Percentiles rank a stretch among this genome's conserved stretches.
phyloP scores from a whole-genome alignment of 2,797 vertebrate species.

The Sebastes itinus region DNA sequence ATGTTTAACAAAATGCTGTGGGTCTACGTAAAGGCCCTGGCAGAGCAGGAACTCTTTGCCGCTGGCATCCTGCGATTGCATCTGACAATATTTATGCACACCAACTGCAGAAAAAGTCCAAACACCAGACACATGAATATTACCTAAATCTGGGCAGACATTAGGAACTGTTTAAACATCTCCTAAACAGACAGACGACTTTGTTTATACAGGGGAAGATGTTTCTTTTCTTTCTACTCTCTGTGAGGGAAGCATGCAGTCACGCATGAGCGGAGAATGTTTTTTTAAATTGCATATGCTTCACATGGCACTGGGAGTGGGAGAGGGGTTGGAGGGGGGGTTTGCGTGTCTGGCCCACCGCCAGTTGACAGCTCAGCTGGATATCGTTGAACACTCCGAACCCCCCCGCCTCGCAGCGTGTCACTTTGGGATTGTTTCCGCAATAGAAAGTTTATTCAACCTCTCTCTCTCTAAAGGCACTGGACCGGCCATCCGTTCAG shows the following conservation, averaged over 20 bases:
- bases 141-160: constrained; percentile 71
- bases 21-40: constrained; percentile 18
- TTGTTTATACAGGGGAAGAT: constrained; percentile 77
- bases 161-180: constrained; percentile 77
- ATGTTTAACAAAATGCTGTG: constrained; percentile 47
- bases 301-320: constrained; percentile 82
- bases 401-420: constrained; percentile 85
- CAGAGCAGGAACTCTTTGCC: constrained; percentile 51
- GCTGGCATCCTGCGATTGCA: constrained; percentile 58
- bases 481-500: constrained; percentile 86
- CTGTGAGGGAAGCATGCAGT: constrained; percentile 77
- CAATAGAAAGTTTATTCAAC: constrained; percentile 97
- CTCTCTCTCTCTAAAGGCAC: constrained; percentile 88
- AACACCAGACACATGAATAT: constrained; percentile 69
- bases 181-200: constrained; percentile 76
- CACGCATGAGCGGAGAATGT: constrained; percentile 83
- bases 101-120: constrained; percentile 51
- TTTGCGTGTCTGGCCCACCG: constrained; percentile 91
- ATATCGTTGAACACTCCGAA: constrained; percentile 90
- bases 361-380: constrained; percentile 97
- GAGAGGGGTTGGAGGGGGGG: constrained; percentile 58
- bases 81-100: constrained; percentile 78
- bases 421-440: constrained; percentile 93
- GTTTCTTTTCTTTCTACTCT: constrained; percentile 70
- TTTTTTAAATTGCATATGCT: constrained; percentile 84